phyloP scores from a whole-genome alignment of 2,113 vertebrate genomes.

The Tetrao urogallus region DNA sequence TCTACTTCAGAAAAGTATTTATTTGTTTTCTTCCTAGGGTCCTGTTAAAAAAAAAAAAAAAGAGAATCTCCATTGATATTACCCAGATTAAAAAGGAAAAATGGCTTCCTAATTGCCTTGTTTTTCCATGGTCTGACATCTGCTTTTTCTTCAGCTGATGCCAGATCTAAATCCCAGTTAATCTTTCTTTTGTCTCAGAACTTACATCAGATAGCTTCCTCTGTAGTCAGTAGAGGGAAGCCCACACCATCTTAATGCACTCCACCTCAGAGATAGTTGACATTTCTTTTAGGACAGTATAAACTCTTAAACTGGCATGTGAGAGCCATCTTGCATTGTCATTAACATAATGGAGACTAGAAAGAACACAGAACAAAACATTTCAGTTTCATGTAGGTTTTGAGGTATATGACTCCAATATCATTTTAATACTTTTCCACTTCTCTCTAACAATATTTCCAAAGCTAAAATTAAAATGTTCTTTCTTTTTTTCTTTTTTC shows the following conservation, averaged over 20 bases:
- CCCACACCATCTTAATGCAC: not conserved
- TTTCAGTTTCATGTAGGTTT: not conserved
- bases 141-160: not conserved
- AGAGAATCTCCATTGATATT: not conserved
- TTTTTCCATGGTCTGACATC: accelerated
- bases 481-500: too few relatives aligned
- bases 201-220: not conserved
- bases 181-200: not conserved
- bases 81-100: not conserved
- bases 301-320: not conserved
- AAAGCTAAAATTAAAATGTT: not conserved
- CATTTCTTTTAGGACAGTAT: not conserved
- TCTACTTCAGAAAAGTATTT: not conserved
- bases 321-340: not conserved
- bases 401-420: not conserved
- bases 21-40: not conserved
- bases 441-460: not conserved
- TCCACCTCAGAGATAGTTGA: not conserved
- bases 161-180: not conserved
- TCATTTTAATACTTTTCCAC: not conserved
- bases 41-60: not conserved
- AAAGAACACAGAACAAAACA: not conserved
- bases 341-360: not conserved
- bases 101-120: not conserved
- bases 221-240: not conserved